phyloP scores from a whole-genome alignment of 2,888 invertebrate genomes.

The Drymonia ruficornis region DNA sequence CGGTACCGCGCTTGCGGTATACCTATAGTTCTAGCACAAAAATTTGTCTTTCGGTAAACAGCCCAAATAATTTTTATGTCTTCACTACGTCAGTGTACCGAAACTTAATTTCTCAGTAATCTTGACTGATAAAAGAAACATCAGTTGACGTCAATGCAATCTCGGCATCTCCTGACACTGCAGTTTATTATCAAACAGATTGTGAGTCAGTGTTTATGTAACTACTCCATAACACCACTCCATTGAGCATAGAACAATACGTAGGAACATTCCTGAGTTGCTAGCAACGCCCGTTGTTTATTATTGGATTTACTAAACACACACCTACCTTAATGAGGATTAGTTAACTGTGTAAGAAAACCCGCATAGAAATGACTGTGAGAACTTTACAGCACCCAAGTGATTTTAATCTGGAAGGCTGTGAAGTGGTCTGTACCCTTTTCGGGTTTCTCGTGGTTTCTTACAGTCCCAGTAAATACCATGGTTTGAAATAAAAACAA shows the following conservation, averaged over 20 bases:
- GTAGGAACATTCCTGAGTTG: constrained; percentile 28
- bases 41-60: neutral
- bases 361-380: neutral
- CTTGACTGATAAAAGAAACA: constrained; percentile 1
- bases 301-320: constrained; percentile 9
- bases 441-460: no score
- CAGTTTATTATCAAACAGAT: constrained; percentile 5
- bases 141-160: constrained; percentile 5
- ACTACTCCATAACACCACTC: constrained; percentile 21
- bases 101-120: constrained; percentile 3
- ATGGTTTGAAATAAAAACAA: no score
- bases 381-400: no score
- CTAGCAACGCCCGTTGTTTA: constrained; percentile 17
- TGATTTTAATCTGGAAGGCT: no score
- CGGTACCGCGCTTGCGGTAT: no score
- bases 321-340: no score
- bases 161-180: neutral
- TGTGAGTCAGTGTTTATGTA: constrained; percentile 44
- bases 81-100: neutral
- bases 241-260: constrained; percentile 22
- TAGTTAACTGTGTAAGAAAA: neutral
- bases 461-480: no score
- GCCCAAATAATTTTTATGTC: neutral
- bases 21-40: no score
- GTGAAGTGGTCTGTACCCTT: no score